Evolutionary conservation across 2,113 vertebrate species (phyloP), one percentile per base, ranked within the genome.

Genomic region (Nerophis lumbriciformis): DNA sequence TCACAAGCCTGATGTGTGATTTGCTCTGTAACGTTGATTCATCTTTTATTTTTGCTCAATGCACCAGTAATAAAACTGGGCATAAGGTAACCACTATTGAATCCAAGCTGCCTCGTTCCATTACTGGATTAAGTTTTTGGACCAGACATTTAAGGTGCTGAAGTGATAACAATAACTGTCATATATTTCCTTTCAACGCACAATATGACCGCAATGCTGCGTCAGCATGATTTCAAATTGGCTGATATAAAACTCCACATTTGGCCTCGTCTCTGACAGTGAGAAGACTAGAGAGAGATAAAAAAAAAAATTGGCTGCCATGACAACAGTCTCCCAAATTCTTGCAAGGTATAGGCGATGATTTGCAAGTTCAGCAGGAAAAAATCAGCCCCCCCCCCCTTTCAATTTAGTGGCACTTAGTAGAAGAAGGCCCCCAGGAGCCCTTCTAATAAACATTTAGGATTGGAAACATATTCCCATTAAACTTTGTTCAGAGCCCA

Each of bases 291-390:
- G 39, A 44, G 55, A 16, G 48, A 49, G 48, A 49, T 15, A 4
- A 16, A 49, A 47, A 45, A 12, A 55, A 55, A 37, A 44, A 35
- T 10, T 16, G 39, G 55, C 38, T 12, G 39, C 38, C 38, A 42
- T 56, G 54, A 16, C 54, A 57, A 57, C 55, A 44, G 19, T 44
- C 15, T 57, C 39, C 16, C 42, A 44, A 57, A 57, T 44, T 21
- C 55, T 7, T 19, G 55, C n/a, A 19, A 57, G 39, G 16, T 57
- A 21, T 13, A 57, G 16, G 9, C 12, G 39, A 44, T 11, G 5
- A 44, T 44, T 57, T 21, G n/a, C 36, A 56, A 56, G 36, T 56
- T 56, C 37, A 56, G 53, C 53, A 56, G 37, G 5, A 38, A 56
- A 10, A 13, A 28, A 54, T 12, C 35, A 54, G 35, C 5, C 39